Conservation (phyloP, 2,888 invertebrate genomes). For the Megalurothrips usitatus region DNA sequence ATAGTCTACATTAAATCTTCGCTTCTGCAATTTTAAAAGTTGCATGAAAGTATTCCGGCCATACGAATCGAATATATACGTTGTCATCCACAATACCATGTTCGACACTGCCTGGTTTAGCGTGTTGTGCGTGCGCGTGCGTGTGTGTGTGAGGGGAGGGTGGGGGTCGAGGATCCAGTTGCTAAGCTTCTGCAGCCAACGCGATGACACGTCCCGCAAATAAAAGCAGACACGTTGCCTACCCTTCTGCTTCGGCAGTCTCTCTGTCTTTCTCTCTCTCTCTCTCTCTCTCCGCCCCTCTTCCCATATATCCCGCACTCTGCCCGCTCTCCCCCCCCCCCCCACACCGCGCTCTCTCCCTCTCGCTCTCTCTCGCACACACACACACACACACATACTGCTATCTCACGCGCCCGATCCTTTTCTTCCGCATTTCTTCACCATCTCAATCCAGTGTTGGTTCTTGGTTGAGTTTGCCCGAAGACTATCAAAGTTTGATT, state of each 20-base stretch:
- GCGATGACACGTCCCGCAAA: slow-evolving; percentile 12
- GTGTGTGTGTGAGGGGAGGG: background rate
- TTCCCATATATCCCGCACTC: background rate
- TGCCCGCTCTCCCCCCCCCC: background rate
- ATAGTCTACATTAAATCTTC: no score
- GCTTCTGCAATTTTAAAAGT: no score
- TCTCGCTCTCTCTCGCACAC: no score
- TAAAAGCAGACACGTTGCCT: background rate
- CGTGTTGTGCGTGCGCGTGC: no score
- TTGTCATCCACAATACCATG: no score
- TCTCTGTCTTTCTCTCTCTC: slow-evolving; percentile 6
- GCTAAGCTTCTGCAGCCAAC: background rate
- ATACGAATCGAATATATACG: no score
- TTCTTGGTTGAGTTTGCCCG: slow-evolving; percentile 15
- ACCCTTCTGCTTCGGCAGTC: background rate
- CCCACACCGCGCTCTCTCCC: background rate
- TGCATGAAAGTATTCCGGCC: no score
- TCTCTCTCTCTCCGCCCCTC: background rate
- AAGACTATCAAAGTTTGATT: slow-evolving; percentile 27
- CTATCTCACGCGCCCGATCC: background rate
- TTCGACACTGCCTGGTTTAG: no score
- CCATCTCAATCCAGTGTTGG: slow-evolving; percentile 12
- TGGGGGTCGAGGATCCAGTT: background rate
- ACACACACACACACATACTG: background rate
- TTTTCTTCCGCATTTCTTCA: slow-evolving; percentile 15